phyloP scores from a whole-genome alignment of 1,140 invertebrate genomes.

The Papilio aristodemus region DNA sequence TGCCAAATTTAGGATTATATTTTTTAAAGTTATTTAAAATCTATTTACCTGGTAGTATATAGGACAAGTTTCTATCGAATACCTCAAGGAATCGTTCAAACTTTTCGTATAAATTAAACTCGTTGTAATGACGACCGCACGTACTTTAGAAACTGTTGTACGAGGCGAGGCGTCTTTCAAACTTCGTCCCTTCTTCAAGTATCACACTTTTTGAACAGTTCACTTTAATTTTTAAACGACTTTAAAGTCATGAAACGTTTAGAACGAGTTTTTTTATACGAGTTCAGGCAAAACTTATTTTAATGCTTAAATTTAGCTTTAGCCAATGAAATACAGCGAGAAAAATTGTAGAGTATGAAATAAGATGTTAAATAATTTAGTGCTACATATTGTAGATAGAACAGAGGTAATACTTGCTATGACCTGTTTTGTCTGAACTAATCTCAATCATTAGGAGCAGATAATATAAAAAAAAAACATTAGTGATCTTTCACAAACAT shows the following conservation, averaged over 20 bases:
- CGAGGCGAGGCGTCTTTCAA: slow-evolving; percentile 6
- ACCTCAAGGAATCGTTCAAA: slow-evolving; percentile 4
- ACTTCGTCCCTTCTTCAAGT: background rate
- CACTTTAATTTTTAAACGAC: slow-evolving; percentile 20
- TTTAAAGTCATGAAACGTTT: slow-evolving; percentile 21
- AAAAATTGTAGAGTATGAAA: background rate
- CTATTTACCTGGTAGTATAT: slow-evolving; percentile 3
- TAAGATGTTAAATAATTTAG: too few species aligned
- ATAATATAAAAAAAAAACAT: too few species aligned
- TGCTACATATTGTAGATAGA: too few species aligned
- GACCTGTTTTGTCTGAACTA: too few species aligned
- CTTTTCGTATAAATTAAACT: slow-evolving; percentile 21
- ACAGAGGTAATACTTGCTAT: too few species aligned
- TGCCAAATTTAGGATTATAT: background rate
- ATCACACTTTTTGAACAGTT: slow-evolving; percentile 17
- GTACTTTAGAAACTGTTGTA: slow-evolving; percentile 10
- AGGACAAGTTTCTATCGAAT: background rate
- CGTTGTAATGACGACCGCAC: slow-evolving; percentile 12
- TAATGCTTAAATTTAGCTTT: background rate
- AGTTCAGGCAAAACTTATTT: background rate
- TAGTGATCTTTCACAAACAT: too few species aligned
- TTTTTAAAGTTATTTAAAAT: background rate
- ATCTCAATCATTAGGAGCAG: too few species aligned
- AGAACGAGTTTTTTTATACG: background rate
- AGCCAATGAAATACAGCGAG: background rate